These are phyloP conservation scores for Phalera bucephala DNA, from an alignment of 2,888 invertebrate species.

Conservation along the genomic window DNA sequence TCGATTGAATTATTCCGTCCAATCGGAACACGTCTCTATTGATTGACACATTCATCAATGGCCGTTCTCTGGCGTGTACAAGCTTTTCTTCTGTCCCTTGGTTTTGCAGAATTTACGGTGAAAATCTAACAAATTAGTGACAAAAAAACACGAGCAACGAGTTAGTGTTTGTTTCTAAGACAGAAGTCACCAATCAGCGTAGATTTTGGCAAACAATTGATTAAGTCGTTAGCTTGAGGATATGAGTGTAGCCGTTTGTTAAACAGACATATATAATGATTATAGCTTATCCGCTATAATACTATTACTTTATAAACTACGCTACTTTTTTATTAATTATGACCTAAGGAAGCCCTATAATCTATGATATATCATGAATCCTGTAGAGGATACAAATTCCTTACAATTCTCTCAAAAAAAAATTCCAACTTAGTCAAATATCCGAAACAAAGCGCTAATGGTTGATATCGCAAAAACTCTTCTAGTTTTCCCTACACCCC, in stretches of 20 bases:
- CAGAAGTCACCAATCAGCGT: no score
- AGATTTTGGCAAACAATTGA: no score
- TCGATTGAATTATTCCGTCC: slow-evolving; percentile 28
- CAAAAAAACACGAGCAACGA: no score
- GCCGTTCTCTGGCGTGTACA: slow-evolving; percentile 4
- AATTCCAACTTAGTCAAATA: no score
- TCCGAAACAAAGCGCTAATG: not conserved
- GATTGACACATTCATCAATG: slow-evolving; percentile 34
- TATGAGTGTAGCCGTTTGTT: not conserved
- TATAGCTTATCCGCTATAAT: no score
- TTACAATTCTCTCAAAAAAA: no score
- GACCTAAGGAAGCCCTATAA: no score
- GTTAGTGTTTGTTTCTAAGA: no score
- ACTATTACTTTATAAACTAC: no score
- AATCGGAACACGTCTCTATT: slow-evolving; percentile 22
- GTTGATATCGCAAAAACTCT: slow-evolving; percentile 3
- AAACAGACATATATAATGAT: not conserved
- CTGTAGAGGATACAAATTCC: no score
- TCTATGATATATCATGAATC: no score
- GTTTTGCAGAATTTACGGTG: slow-evolving; percentile 11
- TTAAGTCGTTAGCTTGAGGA: not conserved
- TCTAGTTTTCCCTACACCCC: slow-evolving; percentile 11
- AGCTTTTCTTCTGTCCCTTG: slow-evolving; percentile 14
- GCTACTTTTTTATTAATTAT: no score
- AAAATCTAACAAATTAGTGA: not conserved